These are phyloP conservation scores for Harpalus rufipes DNA, from an alignment of 2,888 invertebrate species.

Conservation along the genomic window DNA sequence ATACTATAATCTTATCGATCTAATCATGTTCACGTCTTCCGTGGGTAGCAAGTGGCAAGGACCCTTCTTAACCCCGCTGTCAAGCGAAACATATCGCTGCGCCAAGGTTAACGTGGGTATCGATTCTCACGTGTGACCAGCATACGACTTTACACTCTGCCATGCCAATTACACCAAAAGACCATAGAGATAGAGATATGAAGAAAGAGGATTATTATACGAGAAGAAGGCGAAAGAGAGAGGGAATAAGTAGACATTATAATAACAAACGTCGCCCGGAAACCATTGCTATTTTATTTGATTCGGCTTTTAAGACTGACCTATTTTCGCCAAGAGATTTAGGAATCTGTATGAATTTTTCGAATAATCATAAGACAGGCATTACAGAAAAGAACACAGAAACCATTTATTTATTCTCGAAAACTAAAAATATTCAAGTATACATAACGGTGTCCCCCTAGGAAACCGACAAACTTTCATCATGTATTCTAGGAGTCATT, in stretches of 20 bases:
- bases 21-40: not conserved
- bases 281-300: conserved; percentile 49
- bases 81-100: conserved; percentile 27
- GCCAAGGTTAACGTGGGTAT: conserved; percentile 13
- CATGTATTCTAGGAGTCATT: no score
- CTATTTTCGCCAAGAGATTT: conserved; percentile 21
- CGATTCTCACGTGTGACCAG: conserved; percentile 1
- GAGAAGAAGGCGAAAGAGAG: conserved; percentile 13
- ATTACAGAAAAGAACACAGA: no score
- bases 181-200: conserved; percentile 17
- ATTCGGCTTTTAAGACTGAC: conserved; percentile 34
- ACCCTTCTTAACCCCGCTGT: conserved; percentile 45
- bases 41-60: conserved; percentile 9
- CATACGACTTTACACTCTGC: not conserved
- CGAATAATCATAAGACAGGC: no score
- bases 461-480: no score
- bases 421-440: no score
- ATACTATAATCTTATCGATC: conserved; percentile 47
- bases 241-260: conserved; percentile 45
- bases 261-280: conserved; percentile 45
- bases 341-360: not conserved
- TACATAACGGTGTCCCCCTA: no score
- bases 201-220: conserved; percentile 39
- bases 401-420: no score
- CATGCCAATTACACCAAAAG: conserved; percentile 16